These are phyloP conservation scores for Puffinus mauretanicus DNA, from an alignment of 2,113 vertebrate genomes.

Conservation along the genomic window DNA sequence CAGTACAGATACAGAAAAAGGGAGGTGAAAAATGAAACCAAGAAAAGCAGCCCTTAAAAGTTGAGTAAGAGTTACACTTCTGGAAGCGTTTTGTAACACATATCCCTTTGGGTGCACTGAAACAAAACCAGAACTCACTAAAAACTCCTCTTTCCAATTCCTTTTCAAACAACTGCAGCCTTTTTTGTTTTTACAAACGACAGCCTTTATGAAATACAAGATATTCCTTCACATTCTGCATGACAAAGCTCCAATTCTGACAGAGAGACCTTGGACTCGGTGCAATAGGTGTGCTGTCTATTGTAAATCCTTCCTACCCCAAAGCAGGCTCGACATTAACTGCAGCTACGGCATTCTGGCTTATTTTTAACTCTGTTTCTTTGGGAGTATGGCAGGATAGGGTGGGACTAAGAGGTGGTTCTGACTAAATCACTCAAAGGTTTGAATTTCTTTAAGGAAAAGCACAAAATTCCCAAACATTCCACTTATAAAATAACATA, in stretches of 20 bases:
- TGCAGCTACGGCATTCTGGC: too few species aligned
- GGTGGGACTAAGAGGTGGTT: neutral
- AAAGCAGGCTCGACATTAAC: neutral
- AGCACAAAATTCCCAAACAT: neutral
- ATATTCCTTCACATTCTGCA: neutral
- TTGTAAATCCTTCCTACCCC: neutral
- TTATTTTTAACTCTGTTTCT: too few species aligned
- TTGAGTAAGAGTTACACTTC: neutral
- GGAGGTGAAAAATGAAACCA: neutral
- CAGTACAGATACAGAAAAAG: neutral
- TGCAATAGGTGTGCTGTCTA: rapidly evolving
- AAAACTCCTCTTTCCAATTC: too few species aligned
- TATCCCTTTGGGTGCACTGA: neutral
- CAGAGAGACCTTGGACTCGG: rapidly evolving
- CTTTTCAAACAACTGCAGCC: neutral
- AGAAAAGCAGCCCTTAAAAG: neutral
- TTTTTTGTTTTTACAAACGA: neutral
- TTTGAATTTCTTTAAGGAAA: neutral
- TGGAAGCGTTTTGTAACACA: neutral
- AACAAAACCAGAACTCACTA: neutral
- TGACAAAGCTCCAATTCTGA: neutral
- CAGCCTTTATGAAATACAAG: neutral
- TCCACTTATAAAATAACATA: neutral
- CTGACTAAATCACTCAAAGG: neutral
- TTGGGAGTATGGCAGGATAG: neutral